Evolutionary conservation across 2,113 vertebrate species (phyloP).

Genomic region (Megalops atlanticus): DNA sequence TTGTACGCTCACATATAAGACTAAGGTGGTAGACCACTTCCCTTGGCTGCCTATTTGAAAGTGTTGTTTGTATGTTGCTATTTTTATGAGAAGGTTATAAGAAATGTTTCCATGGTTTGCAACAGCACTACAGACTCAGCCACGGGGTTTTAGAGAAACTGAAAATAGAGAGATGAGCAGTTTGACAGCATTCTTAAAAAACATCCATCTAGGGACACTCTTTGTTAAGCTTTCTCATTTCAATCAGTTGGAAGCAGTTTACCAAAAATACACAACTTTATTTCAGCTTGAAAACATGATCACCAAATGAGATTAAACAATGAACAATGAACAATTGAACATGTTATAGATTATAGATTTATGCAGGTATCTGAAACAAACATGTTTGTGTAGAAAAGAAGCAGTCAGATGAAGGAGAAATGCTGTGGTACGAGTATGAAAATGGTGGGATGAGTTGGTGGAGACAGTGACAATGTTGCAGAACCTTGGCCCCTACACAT

Average conservation of each 20-base stretch:
- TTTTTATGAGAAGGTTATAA: background rate
- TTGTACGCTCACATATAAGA: no score
- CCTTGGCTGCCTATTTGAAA: background rate
- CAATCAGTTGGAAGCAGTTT: background rate
- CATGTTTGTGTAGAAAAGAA: no score
- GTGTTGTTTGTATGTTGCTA: background rate
- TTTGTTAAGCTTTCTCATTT: background rate
- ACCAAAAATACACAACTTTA: no score
- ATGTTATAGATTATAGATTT: no score
- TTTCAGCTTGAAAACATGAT: no score
- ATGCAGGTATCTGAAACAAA: no score
- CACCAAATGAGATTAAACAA: no score
- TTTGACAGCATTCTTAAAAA: background rate
- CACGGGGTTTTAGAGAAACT: background rate
- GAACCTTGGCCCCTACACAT: no score
- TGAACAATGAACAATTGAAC: no score
- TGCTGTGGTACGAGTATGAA: no score
- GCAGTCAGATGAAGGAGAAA: no score
- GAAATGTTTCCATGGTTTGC: background rate
- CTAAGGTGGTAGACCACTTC: background rate
- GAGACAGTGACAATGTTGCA: background rate
- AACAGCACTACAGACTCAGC: background rate
- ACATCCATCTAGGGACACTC: background rate
- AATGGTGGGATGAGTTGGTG: no score
- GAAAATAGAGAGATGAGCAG: background rate